phyloP scores from a whole-genome alignment of 2,113 vertebrate species.

The Odocoileus virginianus region DNA sequence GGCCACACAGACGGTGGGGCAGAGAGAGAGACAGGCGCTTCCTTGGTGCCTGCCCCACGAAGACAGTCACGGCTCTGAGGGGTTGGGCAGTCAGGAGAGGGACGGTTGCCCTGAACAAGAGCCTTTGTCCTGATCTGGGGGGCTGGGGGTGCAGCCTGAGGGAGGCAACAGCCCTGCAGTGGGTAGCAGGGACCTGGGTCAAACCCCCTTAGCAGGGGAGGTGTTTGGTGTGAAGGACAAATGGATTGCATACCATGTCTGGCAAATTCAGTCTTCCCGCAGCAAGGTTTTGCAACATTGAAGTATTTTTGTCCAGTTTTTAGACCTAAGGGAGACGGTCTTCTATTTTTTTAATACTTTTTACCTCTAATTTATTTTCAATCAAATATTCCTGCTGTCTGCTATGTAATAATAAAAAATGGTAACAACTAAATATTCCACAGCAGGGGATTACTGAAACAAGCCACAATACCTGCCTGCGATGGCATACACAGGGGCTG shows the following conservation, averaged over 20 bases:
- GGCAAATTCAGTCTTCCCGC: rapidly evolving
- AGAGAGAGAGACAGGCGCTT: background rate
- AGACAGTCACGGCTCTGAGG: background rate
- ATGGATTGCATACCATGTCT: rapidly evolving
- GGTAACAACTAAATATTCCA: background rate
- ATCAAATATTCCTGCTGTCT: background rate
- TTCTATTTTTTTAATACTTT: background rate
- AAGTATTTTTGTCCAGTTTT: background rate
- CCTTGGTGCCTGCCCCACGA: background rate
- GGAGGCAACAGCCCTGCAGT: background rate
- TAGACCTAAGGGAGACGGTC: background rate
- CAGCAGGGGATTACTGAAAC: background rate
- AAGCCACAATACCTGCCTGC: rapidly evolving
- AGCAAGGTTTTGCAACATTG: background rate
- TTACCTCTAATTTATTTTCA: background rate
- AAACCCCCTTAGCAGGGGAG: background rate
- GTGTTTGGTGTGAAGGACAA: background rate
- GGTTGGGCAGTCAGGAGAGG: background rate
- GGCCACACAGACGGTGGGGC: background rate
- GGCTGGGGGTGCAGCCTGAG: background rate
- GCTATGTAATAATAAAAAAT: background rate
- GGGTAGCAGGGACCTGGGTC: background rate
- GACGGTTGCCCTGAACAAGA: background rate
- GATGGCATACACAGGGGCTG: rapidly evolving
- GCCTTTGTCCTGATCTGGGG: background rate